Evolutionary conservation across 2,113 vertebrate species (phyloP).

Genomic region (Columba livia): DNA sequence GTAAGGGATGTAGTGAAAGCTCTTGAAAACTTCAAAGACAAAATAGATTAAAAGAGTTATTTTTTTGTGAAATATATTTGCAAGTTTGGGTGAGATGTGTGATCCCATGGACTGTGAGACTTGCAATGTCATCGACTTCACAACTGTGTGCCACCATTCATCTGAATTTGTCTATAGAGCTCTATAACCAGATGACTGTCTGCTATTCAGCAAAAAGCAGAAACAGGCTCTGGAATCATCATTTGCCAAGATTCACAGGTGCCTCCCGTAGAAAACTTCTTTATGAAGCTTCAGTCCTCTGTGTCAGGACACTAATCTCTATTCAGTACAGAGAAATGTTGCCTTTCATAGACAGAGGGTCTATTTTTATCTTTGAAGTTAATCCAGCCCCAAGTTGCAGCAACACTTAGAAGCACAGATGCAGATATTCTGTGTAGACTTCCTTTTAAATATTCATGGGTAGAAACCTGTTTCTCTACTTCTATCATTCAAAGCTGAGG

Average conservation of each 20-base stretch:
- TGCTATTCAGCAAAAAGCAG: constrained; percentile 61
- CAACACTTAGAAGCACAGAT: constrained; percentile 67
- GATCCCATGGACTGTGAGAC: background rate
- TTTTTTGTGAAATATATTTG: background rate
- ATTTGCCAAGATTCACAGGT: constrained; percentile 81
- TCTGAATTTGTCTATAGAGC: constrained; percentile 30
- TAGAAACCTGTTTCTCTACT: background rate
- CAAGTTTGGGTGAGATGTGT: background rate
- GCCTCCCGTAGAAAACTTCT: constrained; percentile 55
- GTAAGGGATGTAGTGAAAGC: background rate
- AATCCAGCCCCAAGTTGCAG: constrained; percentile 41
- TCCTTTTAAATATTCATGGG: constrained; percentile 55
- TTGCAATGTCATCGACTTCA: constrained; percentile 5
- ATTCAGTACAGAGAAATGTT: constrained; percentile 60
- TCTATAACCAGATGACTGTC: constrained; percentile 57
- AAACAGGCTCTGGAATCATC: constrained; percentile 37
- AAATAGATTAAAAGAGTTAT: background rate
- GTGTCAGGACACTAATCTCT: constrained; percentile 49
- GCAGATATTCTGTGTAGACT: constrained; percentile 52
- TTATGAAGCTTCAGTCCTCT: constrained; percentile 31
- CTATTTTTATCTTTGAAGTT: constrained; percentile 71
- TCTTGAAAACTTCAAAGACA: constrained; percentile 5
- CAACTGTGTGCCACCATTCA: constrained; percentile 55
- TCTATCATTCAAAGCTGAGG: background rate
- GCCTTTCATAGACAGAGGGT: constrained; percentile 44